Percentiles rank a stretch among this genome's conserved stretches.
Conservation (phyloP, 2,797 vertebrate species). For the Poecilia velifera region DNA sequence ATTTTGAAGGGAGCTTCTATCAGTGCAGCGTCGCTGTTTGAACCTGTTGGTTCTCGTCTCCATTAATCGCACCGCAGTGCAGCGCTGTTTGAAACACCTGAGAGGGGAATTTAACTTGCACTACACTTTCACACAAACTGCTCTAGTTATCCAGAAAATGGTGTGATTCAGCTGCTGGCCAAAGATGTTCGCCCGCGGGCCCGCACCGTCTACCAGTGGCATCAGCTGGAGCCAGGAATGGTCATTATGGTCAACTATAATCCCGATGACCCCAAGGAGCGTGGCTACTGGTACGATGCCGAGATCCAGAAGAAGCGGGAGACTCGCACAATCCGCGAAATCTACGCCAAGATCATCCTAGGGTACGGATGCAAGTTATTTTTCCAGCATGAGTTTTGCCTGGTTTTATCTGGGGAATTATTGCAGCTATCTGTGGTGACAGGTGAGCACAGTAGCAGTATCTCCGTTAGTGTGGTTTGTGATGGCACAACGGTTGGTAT, state of each 20-base stretch:
- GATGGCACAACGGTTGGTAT: slow-evolving; percentile 19
- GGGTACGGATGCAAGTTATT: slow-evolving; percentile 81
- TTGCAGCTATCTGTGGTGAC: not conserved
- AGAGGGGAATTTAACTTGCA: slow-evolving; percentile 23
- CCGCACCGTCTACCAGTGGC: slow-evolving; percentile 89
- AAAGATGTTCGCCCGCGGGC: slow-evolving; percentile 90
- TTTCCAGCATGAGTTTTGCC: not conserved
- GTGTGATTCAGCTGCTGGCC: slow-evolving; percentile 84
- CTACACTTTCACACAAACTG: slow-evolving; percentile 4
- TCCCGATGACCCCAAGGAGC: slow-evolving; percentile 90
- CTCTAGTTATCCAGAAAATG: slow-evolving; percentile 92
- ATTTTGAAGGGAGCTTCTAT: not conserved
- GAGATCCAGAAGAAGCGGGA: slow-evolving; percentile 91
- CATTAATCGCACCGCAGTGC: not conserved
- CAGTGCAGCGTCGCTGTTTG: not conserved
- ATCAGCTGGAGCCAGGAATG: slow-evolving; percentile 90
- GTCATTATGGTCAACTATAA: slow-evolving; percentile 97
- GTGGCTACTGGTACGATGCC: slow-evolving; percentile 97
- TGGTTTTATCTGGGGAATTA: not conserved
- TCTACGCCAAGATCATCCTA: slow-evolving; percentile 88
- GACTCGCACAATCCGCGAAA: slow-evolving; percentile 86
- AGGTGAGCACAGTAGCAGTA: not conserved
- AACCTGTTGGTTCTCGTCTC: not conserved
- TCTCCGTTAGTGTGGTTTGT: slow-evolving; percentile 4
- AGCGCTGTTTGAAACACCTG: slow-evolving; percentile 34